A percentile compares a stretch with the other conserved stretches of the same genome.
phyloP scores from a whole-genome alignment of 2,113 vertebrate species.

The Tragelaphus strepsiceros region DNA sequence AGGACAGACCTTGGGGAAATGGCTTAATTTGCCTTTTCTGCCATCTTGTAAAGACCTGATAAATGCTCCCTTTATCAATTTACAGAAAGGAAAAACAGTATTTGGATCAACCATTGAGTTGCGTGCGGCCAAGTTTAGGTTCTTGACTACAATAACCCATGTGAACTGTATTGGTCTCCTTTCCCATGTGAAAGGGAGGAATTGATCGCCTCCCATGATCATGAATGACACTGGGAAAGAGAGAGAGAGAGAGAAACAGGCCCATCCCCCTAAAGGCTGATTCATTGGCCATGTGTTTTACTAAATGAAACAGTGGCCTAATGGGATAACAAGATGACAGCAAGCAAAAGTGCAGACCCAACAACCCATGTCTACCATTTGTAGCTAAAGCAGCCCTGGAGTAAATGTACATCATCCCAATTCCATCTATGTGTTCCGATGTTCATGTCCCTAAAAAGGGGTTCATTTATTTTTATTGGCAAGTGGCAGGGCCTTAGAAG shows the following conservation, averaged over 20 bases:
- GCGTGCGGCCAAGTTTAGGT: conserved; percentile 33
- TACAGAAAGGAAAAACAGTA: conserved; percentile 64
- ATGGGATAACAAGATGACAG: conserved; percentile 14
- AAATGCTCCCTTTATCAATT: conserved; percentile 19
- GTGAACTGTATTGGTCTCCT: conserved; percentile 19
- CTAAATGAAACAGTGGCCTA: neutral
- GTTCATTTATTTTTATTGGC: neutral
- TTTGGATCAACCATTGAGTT: conserved; percentile 40
- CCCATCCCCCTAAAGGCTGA: neutral
- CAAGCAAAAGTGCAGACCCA: neutral
- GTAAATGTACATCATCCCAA: neutral
- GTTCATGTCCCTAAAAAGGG: conserved; percentile 11
- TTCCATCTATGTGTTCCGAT: neutral
- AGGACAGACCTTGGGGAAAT: neutral
- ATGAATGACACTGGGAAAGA: conserved; percentile 26
- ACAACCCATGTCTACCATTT: neutral
- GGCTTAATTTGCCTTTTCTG: conserved; percentile 31
- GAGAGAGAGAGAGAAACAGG: conserved; percentile 7
- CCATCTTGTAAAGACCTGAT: neutral
- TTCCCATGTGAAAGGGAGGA: conserved; percentile 33
- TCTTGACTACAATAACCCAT: neutral
- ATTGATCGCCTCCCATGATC: neutral
- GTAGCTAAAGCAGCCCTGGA: accelerated
- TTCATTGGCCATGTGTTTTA: neutral
- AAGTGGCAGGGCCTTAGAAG: neutral